Evolutionary conservation across 2,113 vertebrate species (phyloP), one percentile per base, ranked within the genome.

Genomic region (Dissostichus mawsoni): DNA sequence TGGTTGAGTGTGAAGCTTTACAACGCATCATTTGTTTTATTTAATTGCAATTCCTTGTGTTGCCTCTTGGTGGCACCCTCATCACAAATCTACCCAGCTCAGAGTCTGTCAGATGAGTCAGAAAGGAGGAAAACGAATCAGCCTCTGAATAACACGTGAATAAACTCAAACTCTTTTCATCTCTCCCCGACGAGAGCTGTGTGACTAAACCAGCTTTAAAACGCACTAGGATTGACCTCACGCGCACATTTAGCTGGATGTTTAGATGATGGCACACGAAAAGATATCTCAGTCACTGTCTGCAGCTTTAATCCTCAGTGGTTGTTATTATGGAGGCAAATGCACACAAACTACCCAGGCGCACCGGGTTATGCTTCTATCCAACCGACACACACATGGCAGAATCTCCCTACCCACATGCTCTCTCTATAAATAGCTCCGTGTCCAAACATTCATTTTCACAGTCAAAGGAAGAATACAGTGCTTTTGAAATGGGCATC

Each of bases 41-140:
- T n/a, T 14, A 0, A n/a, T 45, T 91, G 87, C 69, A 74, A 64
- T 84, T 85, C 63, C 56, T 36, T 13, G 41, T 12, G 11, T 48
- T 52, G 48, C 82, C 94, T 79, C 83, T 77, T 78, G 93, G 79
- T 85, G 93, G 92, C 78, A 51, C 67, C 63, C 65, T 52, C n/a
- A 23, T 56, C 66, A 78, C 63, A 78, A 80, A 71, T 62, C 50
- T 9, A 56, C 74, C 12, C 76, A 11, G 33, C 52, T 58, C 44
- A 25, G 41, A 47, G n/a, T 33, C 17, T 53, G 18, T 52, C 41
- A 50, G 10, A 64, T 52, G 61, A 82, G 45, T 62, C 68, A 53
- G 75, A 48, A 3, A 58, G 14, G 33, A 65, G 69, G 23, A 44
- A 72, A 78, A 52, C 29, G 6, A 67, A 82, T 68, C 41, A 76